These are phyloP conservation scores for Pholis gunnellus DNA, from an alignment of 2,113 vertebrate genomes.

Conservation along the genomic window DNA sequence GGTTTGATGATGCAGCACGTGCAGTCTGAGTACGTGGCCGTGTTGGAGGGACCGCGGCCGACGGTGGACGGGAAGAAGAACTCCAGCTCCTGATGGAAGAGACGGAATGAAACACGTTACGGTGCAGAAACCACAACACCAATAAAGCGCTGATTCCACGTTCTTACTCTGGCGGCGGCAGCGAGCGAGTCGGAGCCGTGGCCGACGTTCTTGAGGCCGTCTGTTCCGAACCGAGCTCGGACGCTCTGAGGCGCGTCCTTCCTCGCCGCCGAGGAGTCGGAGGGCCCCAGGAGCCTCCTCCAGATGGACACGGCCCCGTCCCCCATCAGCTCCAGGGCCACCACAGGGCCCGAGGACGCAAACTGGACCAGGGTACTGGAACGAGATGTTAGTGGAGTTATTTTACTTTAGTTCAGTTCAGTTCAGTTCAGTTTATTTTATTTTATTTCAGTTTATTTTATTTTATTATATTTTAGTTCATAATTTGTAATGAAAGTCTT, in stretches of 20 bases:
- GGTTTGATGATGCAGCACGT: conserved; percentile 96
- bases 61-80: conserved; percentile 94
- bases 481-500: no score
- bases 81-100: conserved; percentile 90
- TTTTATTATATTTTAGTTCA: no score
- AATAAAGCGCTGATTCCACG: not conserved
- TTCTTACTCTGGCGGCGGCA: conserved; percentile 91
- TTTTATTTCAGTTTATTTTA: no score
- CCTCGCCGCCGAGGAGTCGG: conserved; percentile 83
- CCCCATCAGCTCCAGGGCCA: conserved; percentile 95
- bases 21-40: conserved; percentile 87
- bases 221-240: conserved; percentile 87
- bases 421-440: no score
- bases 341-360: conserved; percentile 88
- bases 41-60: conserved; percentile 89
- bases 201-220: conserved; percentile 87
- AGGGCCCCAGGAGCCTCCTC: conserved; percentile 88
- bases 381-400: no score
- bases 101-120: not conserved
- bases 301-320: conserved; percentile 91
- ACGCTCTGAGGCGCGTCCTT: conserved; percentile 85
- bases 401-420: no score
- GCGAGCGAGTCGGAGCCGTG: conserved; percentile 92
- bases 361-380: conserved; percentile 90
- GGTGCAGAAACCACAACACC: not conserved